A percentile compares a stretch with the other conserved stretches of the same genome.
Evolutionary conservation across 2,797 vertebrate genomes (phyloP).

Genomic region (Knipowitschia caucasica): DNA sequence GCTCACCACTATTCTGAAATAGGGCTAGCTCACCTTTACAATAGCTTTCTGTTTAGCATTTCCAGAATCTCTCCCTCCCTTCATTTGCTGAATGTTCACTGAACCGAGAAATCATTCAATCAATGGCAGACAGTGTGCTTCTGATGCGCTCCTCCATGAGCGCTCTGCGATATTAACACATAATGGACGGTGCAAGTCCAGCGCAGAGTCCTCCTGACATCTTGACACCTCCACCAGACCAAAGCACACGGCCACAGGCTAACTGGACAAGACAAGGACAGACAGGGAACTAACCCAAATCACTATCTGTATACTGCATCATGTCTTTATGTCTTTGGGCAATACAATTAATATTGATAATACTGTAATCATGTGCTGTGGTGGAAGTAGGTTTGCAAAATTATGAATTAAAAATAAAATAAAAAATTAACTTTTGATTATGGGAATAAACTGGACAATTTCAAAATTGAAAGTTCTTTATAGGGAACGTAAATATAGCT

Average conservation of each 20-base stretch:
- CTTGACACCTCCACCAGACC: constrained; percentile 27
- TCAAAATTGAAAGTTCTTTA: too few relatives aligned
- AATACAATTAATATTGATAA: too few relatives aligned
- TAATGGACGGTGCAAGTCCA: constrained; percentile 39
- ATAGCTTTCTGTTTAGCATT: background rate
- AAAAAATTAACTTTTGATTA: too few relatives aligned
- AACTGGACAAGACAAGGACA: constrained; percentile 18
- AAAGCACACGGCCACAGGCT: constrained; percentile 1
- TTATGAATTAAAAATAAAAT: too few relatives aligned
- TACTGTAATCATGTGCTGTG: too few relatives aligned
- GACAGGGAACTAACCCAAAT: constrained; percentile 21
- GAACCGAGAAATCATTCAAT: constrained; percentile 43
- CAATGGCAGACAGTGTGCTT: constrained; percentile 39
- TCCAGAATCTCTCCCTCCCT: constrained; percentile 1
- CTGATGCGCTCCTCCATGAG: constrained; percentile 50
- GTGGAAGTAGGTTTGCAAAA: too few relatives aligned
- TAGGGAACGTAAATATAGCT: too few relatives aligned
- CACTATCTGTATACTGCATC: too few relatives aligned
- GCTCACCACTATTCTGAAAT: too few relatives aligned
- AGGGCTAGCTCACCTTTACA: too few relatives aligned
- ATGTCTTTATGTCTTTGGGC: too few relatives aligned
- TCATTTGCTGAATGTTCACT: constrained; percentile 33
- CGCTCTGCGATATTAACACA: constrained; percentile 51
- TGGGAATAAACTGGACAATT: too few relatives aligned
- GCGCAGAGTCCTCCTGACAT: constrained; percentile 33